phyloP scores from a whole-genome alignment of 2,888 invertebrate species.

The Conus canariensis region DNA sequence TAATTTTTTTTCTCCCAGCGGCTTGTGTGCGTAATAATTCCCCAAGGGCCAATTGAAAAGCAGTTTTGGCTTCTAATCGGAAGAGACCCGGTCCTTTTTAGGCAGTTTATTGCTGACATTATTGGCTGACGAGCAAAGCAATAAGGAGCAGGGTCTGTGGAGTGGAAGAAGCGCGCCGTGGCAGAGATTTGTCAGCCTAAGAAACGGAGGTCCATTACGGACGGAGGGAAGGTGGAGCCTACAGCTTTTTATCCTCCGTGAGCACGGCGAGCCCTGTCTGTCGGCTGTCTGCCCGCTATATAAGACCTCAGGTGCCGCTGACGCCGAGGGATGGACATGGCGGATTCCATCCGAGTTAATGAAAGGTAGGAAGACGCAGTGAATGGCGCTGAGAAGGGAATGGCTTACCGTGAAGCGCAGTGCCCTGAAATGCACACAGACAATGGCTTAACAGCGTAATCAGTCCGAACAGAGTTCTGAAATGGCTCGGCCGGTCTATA shows the following conservation, averaged over 20 bases:
- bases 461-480: background rate
- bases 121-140: slow-evolving; percentile 27
- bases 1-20: background rate
- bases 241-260: background rate
- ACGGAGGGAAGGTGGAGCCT: slow-evolving; percentile 13
- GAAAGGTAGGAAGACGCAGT: background rate
- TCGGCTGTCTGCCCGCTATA: background rate
- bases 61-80: slow-evolving; percentile 33
- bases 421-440: background rate
- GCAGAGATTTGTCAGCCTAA: slow-evolving; percentile 24
- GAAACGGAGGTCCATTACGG: background rate
- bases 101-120: slow-evolving; percentile 15
- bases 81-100: background rate
- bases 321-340: background rate
- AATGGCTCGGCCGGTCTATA: background rate
- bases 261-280: background rate
- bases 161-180: slow-evolving; percentile 18
- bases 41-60: slow-evolving; percentile 35
- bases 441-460: background rate
- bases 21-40: slow-evolving; percentile 31
- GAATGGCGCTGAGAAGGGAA: background rate
- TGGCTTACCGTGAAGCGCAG: background rate
- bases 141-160: slow-evolving; percentile 22
- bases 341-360: background rate
- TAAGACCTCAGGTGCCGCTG: slow-evolving; percentile 1